Evolutionary conservation across 2,113 vertebrate genomes (phyloP), one percentile per base, ranked within the genome.

Genomic region (Ochotona princeps): DNA sequence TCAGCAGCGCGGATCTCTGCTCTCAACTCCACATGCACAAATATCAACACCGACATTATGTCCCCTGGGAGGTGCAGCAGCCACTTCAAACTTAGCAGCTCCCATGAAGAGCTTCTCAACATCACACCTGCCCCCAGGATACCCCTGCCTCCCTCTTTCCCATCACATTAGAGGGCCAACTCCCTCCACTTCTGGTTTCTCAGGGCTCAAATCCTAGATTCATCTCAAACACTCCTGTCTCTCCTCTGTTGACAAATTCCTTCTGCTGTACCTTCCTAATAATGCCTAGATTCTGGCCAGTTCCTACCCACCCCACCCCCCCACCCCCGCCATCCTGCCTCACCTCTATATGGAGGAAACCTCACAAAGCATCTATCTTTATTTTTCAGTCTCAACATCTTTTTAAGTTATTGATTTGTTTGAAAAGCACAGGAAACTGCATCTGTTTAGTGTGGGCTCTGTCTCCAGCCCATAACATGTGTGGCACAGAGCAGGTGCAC

Each of bases 71-170:
- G 51, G 54, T 70, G 51, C 35, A 8, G 54, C 54, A 20, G 54
- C 4, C 38, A 44, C 38, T 44, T 44, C 38, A 44, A 6, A 44
- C 38, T 44, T 44, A 44, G 38, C 38, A 44, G 38, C 38, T 44
- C 38, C 38, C 38, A 44, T 44, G 12, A 57, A 5, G 54, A 57
- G 38, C 30, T 69, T 47, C 17, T 83, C 25, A 11, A 44, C 4
- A n/a, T 21, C 72, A n/a, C 9, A 14, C 26, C 4, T 15, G 1
- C 10, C 1, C 9, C 18, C 26, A 79, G 21, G 0, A 3, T 49
- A 70, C n/a, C 26, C 20, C 18, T 23, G 15, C 65, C 26, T 60
- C 5, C 13, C 13, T 28, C 25, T 13, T 49, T 7, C 26, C 30
- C 8, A 30, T 12, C 2, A 2, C 28, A 54, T 26, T 10, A 8